These are phyloP conservation scores for Spea multiplicata DNA, from an alignment of 2,113 vertebrate genomes.

Conservation along the genomic window DNA sequence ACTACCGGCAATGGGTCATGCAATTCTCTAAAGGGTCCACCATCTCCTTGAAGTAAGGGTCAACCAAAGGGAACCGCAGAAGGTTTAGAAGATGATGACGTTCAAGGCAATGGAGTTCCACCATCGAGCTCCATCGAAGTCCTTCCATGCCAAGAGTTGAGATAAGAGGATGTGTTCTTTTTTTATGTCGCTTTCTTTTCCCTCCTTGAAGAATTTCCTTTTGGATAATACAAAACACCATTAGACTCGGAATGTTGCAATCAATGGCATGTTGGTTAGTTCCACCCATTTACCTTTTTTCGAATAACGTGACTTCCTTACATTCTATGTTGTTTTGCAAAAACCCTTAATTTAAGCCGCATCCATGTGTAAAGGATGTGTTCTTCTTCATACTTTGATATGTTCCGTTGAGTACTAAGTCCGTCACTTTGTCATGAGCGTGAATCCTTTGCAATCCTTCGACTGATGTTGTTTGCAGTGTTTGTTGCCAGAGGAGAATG, in stretches of 20 bases:
- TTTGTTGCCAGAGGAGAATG: not conserved
- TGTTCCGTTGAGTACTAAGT: conserved; percentile 56
- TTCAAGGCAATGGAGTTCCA: conserved; percentile 4
- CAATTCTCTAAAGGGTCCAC: conserved; percentile 70
- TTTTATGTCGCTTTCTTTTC: conserved; percentile 21
- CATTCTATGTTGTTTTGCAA: conserved; percentile 56
- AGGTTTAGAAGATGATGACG: conserved; percentile 24
- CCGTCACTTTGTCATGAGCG: conserved; percentile 56
- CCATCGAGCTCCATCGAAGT: not conserved
- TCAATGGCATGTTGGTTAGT: conserved; percentile 79
- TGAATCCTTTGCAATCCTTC: conserved; percentile 3
- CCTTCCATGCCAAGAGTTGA: not conserved
- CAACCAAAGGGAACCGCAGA: not conserved
- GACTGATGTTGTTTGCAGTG: conserved; percentile 18
- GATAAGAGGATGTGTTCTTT: not conserved
- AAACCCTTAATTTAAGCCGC: conserved; percentile 52
- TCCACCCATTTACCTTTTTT: conserved; percentile 59
- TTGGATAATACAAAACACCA: conserved; percentile 44
- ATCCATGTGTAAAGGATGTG: conserved; percentile 59
- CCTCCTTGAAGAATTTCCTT: conserved; percentile 21
- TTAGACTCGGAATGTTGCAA: conserved; percentile 63
- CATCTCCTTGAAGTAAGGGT: conserved; percentile 63
- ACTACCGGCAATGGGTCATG: conserved; percentile 69
- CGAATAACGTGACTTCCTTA: conserved; percentile 54
- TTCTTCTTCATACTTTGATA: conserved; percentile 50